Conservation (phyloP, 2,797 vertebrate species). For the Valencia hispanica region DNA sequence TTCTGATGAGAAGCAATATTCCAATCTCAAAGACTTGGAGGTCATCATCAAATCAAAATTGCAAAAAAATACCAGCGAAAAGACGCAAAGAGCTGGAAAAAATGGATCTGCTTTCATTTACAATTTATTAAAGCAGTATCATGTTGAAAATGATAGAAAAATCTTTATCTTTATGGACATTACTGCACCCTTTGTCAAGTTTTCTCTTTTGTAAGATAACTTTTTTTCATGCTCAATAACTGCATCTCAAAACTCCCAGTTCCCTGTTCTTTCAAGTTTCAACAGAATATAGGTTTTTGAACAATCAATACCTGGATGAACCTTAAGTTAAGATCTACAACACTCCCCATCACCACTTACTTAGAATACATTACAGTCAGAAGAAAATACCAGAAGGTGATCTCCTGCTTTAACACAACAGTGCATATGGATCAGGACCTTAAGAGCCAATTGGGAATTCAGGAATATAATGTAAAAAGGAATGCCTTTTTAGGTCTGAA, state of each 20-base stretch:
- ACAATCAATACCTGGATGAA: constrained; percentile 50
- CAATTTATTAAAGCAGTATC: background rate
- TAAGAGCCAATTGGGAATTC: constrained; percentile 45
- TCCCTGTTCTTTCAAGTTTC: constrained; percentile 20
- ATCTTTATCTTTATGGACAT: background rate
- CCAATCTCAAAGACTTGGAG: background rate
- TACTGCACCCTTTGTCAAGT: background rate
- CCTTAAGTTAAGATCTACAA: constrained; percentile 43
- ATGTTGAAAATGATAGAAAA: background rate
- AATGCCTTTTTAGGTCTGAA: constrained; percentile 50
- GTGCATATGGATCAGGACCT: constrained; percentile 60
- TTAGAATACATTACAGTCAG: too few species aligned
- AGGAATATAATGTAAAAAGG: constrained; percentile 6
- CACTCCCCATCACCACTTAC: constrained; percentile 27
- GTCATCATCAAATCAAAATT: background rate
- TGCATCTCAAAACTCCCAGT: constrained; percentile 1
- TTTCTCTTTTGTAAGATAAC: constrained; percentile 13
- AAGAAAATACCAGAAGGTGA: constrained; percentile 58
- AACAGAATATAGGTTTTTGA: constrained; percentile 27
- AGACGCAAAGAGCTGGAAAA: background rate
- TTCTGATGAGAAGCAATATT: background rate
- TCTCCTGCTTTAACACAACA: constrained; percentile 54
- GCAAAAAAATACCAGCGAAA: background rate
- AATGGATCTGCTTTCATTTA: background rate
- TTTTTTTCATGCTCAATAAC: background rate